Evolutionary conservation across 2,888 invertebrate genomes (phyloP), one percentile per base, ranked within the genome.

Genomic region (Amiota mariae): DNA sequence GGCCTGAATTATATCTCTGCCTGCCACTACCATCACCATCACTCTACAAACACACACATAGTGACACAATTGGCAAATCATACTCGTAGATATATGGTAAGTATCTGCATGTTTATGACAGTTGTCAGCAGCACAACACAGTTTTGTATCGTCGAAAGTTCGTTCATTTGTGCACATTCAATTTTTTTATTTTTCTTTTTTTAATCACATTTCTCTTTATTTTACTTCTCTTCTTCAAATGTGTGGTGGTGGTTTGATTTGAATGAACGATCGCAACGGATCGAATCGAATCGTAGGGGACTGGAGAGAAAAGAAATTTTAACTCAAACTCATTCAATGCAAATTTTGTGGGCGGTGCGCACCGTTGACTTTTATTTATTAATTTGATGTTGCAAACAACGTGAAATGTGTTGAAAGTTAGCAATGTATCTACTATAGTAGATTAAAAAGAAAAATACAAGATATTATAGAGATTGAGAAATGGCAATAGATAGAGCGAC

Each of bases 241-340:
- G 8, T 59, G n/a, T 57, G 10, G 73, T 63, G 20, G n/a, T 57
- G 10, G 73, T 63, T 61, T 71, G 71, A 70, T 70, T 67, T 36
- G 59, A 68, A 24, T 72, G 36, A 36, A 36, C 36, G 36, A 36
- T 15, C 51, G 6, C 24, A 66, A 8, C 47, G 73, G 71, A 73
- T 75, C 6, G 36, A 6, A 36, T 36, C 8, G 36, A 36, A 36
- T 24, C 24, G 24, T 24, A 36, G 70, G 11, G n/a, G 66, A 72
- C 6, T 36, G 48, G 18, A 13, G 6, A 15, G 66, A 9, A 66
- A 18, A 47, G 66, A 66, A 66, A 66, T 12, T 51, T 51, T 36
- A n/a, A n/a, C n/a, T 51, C 54, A 51, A n/a, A 59, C 20, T 20
- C 59, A 20, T 59, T 59, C 20, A 59, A 59, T 59, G 59, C 59